Base-by-base conservation (phyloP, 2,113 vertebrate species). In the Ctenodactylus gundi region DNA sequence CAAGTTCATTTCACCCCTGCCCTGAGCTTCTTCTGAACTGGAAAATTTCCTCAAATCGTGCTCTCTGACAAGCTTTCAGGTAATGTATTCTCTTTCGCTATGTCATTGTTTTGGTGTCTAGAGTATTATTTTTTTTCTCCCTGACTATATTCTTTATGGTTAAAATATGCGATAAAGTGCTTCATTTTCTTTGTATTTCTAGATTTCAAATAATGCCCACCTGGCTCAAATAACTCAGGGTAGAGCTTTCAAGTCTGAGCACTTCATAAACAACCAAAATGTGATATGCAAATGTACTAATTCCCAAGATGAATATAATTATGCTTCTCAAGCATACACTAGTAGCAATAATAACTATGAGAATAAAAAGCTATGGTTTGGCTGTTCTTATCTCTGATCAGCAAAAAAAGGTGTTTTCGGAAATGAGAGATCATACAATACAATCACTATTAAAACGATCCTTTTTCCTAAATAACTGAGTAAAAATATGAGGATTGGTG, bases 121-220 rank as follows among this genome's bases (percentile, higher is more conserved):
- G 9, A 70, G 25, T 82, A 8, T 44, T 60, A 86, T 57, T 84
- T 34, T 23, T 93, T 93, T 1, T 18, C 23, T 75, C 23, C 29
- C 15, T 70, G 11, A 85, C 55, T 58, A 5, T 39, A 39, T n/a
- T 34, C 7, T 64, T 75, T 76, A 1, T 25, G 46, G 88, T 81
- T 68, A n/a, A n/a, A n/a, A n/a, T 62, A 41, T 31, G 73, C 60
- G 34, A 36, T 55, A 39, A 3, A 86, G 20, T 29, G 23, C 31
- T 88, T 75, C 27, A 67, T 41, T 90, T 9, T 89, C 34, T 96
- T 44, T 88, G 46, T 46, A 77, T 85, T 58, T 91, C 58, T 85
- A 39, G 60, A 39, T 51, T 64, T 27, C 68, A 78, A 93, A 73
- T 20, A 20, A 55, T 68, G 89, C 7, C n/a, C n/a, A n/a, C 60